Percentiles rank a stretch among this genome's conserved stretches.
These are phyloP conservation scores for Heliconius ethilla DNA, from an alignment of 2,888 invertebrate genomes.

Conservation along the genomic window DNA sequence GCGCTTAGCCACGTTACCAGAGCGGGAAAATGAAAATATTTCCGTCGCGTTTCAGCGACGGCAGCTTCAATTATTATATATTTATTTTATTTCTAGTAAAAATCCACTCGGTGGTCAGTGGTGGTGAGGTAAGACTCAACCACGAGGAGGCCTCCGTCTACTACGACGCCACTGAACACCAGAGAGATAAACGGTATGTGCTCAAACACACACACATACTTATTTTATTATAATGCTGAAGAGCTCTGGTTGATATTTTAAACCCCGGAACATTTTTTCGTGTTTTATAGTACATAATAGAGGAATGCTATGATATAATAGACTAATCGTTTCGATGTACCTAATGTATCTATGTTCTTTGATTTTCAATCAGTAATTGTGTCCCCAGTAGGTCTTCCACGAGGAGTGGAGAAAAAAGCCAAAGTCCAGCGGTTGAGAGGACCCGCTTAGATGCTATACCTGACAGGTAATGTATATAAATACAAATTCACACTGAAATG, in stretches of 20 bases:
- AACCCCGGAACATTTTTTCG: no score
- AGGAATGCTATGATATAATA: no score
- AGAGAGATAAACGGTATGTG: conserved; percentile 70
- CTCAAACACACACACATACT: background rate
- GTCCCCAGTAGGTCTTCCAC: conserved; percentile 64
- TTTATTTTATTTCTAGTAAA: conserved; percentile 55
- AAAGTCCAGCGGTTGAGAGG: conserved; percentile 69
- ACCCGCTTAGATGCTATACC: conserved; percentile 67
- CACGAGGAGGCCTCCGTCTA: conserved; percentile 89
- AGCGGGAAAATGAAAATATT: no score
- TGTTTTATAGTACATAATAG: no score
- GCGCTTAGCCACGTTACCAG: no score
- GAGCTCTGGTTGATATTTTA: no score
- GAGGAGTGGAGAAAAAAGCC: conserved; percentile 73
- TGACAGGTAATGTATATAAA: conserved; percentile 58
- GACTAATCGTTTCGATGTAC: no score
- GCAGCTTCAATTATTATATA: no score
- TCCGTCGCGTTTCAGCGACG: no score
- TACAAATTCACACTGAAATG: background rate
- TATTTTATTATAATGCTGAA: no score
- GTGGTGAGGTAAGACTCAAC: conserved; percentile 78
- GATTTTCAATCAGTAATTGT: conserved; percentile 11
- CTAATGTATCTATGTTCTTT: no score
- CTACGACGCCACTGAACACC: conserved; percentile 90
- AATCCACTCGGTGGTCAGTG: conserved; percentile 74